Base-by-base conservation (phyloP, 2,888 invertebrate species). In the Strigamia maritima region DNA sequence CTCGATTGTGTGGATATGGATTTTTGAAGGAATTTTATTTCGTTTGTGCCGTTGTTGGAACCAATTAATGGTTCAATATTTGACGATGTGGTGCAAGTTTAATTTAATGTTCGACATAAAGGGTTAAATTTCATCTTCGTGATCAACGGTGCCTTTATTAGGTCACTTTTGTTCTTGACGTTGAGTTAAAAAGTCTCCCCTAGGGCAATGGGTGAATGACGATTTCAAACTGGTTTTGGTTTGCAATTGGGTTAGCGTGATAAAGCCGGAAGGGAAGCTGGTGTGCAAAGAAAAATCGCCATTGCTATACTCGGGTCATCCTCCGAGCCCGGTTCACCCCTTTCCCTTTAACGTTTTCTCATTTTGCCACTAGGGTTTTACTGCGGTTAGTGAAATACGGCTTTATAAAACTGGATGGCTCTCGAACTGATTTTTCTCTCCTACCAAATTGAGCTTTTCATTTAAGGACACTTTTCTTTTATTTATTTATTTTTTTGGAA, bases 151-250 rank as follows among this genome's bases (percentile, higher is more conserved):
- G 70, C 70, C 70, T 70, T 70, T 70, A 70, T 70, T 70, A 70
- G 70, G 70, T 70, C 70, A 70, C 70, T 70, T 70, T 70, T 70
- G 70, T 70, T 70, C 70, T 70, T 70, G 70, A 70, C 28, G 70
- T 28, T 70, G 28, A 70, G 70, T 28, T 35, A 6, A 70, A 70
- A 70, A 70, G 28, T 70, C 70, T 70, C 28, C 26, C 70, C 28
- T 70, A 28, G 70, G 70, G 70, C 70, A 70, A 70, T 70, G 70
- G 70, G 70, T 70, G 70, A 70, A 70, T 70, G 70, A 70, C 70
- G 70, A 70, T 70, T 70, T 70, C 70, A 70, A 70, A 70, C 70
- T 70, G 70, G 70, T 70, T 70, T 70, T 70, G 28, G 70, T 70
- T 70, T 70, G 70, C 70, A 70, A 70, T 28, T 70, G 70, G 70